Conservation (phyloP, 2,797 vertebrate genomes). For the Eurystomus glaucurus region DNA sequence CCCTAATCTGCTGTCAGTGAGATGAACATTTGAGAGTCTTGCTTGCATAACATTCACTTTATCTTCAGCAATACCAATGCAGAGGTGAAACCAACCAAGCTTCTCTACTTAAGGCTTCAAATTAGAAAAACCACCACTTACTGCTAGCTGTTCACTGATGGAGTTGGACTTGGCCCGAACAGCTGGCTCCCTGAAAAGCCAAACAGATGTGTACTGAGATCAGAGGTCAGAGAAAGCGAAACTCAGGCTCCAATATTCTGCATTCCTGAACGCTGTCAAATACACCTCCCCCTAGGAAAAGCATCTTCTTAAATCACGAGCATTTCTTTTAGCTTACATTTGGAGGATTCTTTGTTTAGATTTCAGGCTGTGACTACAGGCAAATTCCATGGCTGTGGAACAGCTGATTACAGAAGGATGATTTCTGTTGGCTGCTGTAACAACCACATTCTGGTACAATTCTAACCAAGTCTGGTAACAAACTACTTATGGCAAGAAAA, state of each 20-base stretch:
- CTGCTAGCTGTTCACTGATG: constrained; percentile 90
- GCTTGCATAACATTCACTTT: neutral
- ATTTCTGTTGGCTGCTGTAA: neutral
- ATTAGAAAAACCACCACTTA: constrained; percentile 68
- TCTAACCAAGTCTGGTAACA: neutral
- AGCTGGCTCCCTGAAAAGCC: constrained; percentile 87
- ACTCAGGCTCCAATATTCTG: neutral
- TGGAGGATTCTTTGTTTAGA: neutral
- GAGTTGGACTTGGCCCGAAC: constrained; percentile 92
- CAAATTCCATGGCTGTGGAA: neutral
- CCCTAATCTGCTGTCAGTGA: neutral
- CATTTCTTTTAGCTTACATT: neutral
- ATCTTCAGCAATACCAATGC: neutral
- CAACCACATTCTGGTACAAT: neutral
- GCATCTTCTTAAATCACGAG: neutral
- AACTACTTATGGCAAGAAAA: neutral
- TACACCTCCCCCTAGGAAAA: neutral
- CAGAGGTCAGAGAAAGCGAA: neutral
- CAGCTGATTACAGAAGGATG: neutral
- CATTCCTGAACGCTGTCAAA: neutral
- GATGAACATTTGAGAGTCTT: neutral
- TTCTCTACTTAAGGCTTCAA: neutral
- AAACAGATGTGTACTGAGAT: neutral
- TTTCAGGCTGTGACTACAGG: neutral
- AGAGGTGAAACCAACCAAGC: neutral